Conservation (phyloP, 2,113 vertebrate genomes). For the Dipodomys ordii region DNA sequence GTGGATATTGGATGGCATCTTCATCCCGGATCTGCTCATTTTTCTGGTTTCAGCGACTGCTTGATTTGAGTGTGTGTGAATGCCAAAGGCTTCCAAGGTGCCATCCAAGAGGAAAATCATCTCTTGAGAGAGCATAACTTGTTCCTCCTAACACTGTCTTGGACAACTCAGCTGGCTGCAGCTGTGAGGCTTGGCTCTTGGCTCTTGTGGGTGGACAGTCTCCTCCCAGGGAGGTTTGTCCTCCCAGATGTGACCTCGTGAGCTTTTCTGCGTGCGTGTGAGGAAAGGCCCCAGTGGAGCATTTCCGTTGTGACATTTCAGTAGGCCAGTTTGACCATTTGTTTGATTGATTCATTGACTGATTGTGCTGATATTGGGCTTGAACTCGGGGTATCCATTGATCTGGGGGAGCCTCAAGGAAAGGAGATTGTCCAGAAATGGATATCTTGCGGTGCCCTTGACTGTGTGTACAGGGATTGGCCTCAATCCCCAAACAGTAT, state of each 20-base stretch:
- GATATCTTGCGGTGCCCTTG: not conserved
- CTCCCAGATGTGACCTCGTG: not conserved
- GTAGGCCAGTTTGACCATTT: no score
- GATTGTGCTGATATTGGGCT: no score
- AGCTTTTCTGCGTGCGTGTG: not conserved
- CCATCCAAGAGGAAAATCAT: not conserved
- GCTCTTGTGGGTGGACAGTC: not conserved
- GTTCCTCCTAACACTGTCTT: not conserved
- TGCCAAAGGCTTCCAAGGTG: not conserved
- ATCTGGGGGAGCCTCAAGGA: not conserved
- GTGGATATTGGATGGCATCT: not conserved
- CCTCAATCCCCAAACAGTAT: not conserved
- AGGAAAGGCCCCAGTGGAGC: not conserved
- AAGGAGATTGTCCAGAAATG: not conserved
- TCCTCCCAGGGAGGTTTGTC: not conserved
- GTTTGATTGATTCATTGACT: no score
- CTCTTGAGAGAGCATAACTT: not conserved
- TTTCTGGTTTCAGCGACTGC: not conserved
- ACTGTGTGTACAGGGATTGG: not conserved
- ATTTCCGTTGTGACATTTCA: no score
- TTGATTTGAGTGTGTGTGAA: not conserved
- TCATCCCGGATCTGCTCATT: not conserved
- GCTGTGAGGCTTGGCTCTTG: not conserved
- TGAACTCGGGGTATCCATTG: not conserved
- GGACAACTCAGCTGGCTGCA: not conserved